Conservation (phyloP, 2,888 invertebrate species). For the Melieria picta region DNA sequence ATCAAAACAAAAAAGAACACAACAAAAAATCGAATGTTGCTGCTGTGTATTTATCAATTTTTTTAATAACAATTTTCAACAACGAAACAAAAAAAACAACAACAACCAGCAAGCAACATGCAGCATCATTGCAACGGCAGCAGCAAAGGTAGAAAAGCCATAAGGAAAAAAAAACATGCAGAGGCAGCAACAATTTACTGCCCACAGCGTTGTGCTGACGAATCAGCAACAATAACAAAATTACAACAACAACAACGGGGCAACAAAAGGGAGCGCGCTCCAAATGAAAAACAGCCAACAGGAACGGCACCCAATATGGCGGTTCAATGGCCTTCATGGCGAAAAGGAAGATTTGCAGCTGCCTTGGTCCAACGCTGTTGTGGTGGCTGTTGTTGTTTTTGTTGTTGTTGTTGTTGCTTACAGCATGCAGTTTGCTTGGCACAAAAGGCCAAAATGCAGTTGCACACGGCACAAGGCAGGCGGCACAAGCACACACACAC, state of each 20-base stretch:
- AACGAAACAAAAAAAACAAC: background rate
- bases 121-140: too few relatives aligned
- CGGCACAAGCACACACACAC: too few relatives aligned
- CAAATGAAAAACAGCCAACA: slow-evolving; percentile 8
- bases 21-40: slow-evolving; percentile 30
- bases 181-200: slow-evolving; percentile 27
- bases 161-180: background rate
- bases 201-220: too few relatives aligned
- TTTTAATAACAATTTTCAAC: slow-evolving; percentile 2
- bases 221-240: slow-evolving; percentile 13
- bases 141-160: too few relatives aligned
- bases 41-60: slow-evolving; percentile 11
- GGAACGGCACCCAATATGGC: slow-evolving; percentile 20
- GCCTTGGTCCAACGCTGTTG: background rate
- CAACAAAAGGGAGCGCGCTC: background rate
- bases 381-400: background rate
- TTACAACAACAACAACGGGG: slow-evolving; percentile 6
- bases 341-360: slow-evolving; percentile 1
- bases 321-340: slow-evolving; percentile 33
- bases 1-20: slow-evolving; percentile 14
- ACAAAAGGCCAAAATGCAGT: slow-evolving; percentile 1
- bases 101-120: too few relatives aligned
- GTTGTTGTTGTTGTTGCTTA: background rate
- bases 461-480: background rate
- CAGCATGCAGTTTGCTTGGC: background rate